phyloP scores from a whole-genome alignment of 1,140 invertebrate species.

The Holotrichia oblita region DNA sequence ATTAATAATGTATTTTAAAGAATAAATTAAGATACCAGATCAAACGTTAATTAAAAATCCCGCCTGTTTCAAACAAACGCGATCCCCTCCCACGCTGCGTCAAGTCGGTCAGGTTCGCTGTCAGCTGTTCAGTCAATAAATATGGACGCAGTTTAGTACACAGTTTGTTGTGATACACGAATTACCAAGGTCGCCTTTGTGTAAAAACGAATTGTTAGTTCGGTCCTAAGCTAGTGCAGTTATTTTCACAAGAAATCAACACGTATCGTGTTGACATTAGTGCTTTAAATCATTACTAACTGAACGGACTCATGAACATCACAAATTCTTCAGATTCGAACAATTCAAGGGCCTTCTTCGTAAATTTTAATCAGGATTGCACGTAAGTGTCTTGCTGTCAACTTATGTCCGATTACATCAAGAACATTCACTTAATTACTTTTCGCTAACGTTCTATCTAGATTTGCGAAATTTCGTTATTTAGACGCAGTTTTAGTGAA shows the following conservation, averaged over 20 bases:
- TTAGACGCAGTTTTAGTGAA: conserved; percentile 33
- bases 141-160: conserved; percentile 42
- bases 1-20: too few relatives aligned
- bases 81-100: conserved; percentile 10
- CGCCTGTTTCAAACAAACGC: not conserved
- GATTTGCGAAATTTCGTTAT: not conserved
- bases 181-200: conserved; percentile 47
- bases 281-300: conserved; percentile 22
- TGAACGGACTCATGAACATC: conserved; percentile 45
- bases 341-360: conserved; percentile 43
- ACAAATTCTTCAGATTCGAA: conserved; percentile 45
- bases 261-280: conserved; percentile 42
- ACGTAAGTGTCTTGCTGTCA: conserved; percentile 41
- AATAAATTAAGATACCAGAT: not conserved
- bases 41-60: not conserved
- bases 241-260: conserved; percentile 32
- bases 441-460: not conserved
- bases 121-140: conserved; percentile 48
- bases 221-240: conserved; percentile 12
- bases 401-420: not conserved
- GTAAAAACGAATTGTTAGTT: conserved; percentile 30
- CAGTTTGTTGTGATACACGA: conserved; percentile 46
- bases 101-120: conserved; percentile 12
- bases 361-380: conserved; percentile 48
- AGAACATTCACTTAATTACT: not conserved